phyloP scores from a whole-genome alignment of 2,797 vertebrate genomes.

The Netta rufina region DNA sequence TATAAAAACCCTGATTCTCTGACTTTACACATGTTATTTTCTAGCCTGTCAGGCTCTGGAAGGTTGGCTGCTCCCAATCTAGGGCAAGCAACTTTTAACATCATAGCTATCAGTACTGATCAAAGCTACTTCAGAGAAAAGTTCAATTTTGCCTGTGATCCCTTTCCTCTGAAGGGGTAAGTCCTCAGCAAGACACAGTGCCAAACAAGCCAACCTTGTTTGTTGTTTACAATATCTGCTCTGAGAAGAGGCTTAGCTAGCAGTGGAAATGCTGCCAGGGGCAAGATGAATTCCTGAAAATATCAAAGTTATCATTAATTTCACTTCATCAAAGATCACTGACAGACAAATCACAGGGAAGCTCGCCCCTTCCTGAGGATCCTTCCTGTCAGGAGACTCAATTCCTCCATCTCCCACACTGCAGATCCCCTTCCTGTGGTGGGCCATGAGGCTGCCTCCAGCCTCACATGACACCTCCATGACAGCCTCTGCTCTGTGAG shows the following conservation, averaged over 20 bases:
- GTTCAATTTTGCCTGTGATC: background rate
- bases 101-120: background rate
- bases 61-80: background rate
- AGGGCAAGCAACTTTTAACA: background rate
- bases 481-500: background rate
- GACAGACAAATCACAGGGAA: background rate
- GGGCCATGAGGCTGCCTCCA: background rate
- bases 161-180: background rate
- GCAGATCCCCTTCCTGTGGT: background rate
- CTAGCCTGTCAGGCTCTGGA: background rate
- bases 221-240: background rate
- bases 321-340: background rate
- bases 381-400: background rate
- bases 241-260: background rate
- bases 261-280: background rate
- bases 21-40: background rate
- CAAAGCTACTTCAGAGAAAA: slow-evolving; percentile 24
- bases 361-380: background rate
- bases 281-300: background rate
- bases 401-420: background rate
- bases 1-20: background rate
- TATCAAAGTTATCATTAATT: background rate
- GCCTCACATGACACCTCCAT: background rate
- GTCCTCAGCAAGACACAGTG: background rate
- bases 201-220: background rate